These are phyloP conservation scores for Neosilurus hyrtlii DNA, from an alignment of 2,797 vertebrate genomes.

Conservation along the genomic window DNA sequence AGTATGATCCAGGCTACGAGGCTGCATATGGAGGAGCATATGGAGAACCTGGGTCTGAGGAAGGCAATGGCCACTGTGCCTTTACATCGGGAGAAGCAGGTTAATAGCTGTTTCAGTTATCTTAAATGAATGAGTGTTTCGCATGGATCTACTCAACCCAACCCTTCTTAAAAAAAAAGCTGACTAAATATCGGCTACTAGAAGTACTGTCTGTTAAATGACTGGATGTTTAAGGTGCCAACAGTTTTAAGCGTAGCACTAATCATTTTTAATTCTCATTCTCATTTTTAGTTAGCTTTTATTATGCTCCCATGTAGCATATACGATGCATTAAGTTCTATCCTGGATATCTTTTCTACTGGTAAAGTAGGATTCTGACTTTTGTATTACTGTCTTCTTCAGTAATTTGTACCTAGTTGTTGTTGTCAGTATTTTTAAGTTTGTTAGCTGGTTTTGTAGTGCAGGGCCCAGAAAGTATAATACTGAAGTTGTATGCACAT, in stretches of 20 bases:
- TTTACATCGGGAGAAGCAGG: constrained; percentile 76
- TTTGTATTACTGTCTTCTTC: no score
- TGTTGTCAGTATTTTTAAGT: no score
- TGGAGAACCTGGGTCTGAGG: constrained; percentile 63
- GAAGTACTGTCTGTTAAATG: not conserved
- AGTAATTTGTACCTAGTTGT: no score
- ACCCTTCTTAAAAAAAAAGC: not conserved
- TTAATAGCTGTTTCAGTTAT: constrained; percentile 52
- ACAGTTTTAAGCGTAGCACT: not conserved
- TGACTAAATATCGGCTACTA: not conserved
- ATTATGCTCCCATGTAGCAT: no score
- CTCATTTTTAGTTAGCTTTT: no score
- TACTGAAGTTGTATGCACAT: no score
- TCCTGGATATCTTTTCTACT: no score
- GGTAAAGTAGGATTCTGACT: no score
- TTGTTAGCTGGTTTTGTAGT: no score
- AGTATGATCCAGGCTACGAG: constrained; percentile 95
- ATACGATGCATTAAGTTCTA: no score
- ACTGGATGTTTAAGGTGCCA: not conserved
- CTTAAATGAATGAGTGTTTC: not conserved
- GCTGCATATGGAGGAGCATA: constrained; percentile 86
- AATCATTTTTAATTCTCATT: not conserved
- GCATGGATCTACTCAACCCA: not conserved
- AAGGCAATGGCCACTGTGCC: constrained; percentile 73
- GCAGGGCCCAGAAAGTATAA: no score